A percentile compares a stretch with the other conserved stretches of the same genome.
These are phyloP conservation scores for Micronycteris hirsuta DNA, from an alignment of 2,113 vertebrate species.

Conservation along the genomic window DNA sequence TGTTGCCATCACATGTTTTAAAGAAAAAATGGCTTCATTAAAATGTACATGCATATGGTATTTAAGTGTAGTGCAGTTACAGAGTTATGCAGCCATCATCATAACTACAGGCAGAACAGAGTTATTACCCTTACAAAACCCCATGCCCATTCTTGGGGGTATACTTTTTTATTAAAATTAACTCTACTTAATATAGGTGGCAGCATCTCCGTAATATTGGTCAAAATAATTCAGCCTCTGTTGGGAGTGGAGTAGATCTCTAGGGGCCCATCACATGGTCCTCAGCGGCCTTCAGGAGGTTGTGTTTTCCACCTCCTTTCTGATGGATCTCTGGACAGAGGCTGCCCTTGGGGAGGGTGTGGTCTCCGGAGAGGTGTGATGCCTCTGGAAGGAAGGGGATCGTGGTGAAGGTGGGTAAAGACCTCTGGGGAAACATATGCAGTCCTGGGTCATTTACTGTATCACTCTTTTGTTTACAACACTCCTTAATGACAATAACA, in stretches of 20 bases:
- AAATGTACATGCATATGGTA: not conserved
- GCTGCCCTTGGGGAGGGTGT: not conserved
- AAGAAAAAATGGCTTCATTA: not conserved
- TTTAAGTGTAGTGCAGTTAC: not conserved
- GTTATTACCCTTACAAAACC: not conserved
- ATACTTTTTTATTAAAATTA: not conserved
- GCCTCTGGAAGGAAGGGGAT: rapidly evolving
- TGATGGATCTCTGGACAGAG: not conserved
- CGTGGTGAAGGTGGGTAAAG: no score
- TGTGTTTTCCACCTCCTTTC: no score
- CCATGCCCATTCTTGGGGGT: not conserved
- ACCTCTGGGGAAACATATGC: not conserved
- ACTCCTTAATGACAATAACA: not conserved
- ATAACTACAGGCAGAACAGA: not conserved
- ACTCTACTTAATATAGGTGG: not conserved
- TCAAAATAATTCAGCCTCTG: not conserved
- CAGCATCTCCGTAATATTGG: not conserved
- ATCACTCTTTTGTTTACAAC: not conserved
- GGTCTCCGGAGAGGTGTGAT: not conserved
- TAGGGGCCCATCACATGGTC: no score
- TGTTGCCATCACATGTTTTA: not conserved
- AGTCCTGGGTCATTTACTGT: not conserved
- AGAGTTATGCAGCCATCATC: not conserved
- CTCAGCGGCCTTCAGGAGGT: no score
- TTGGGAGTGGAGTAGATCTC: not conserved